Base-by-base conservation (phyloP, 2,888 invertebrate genomes). In the Amphipyra berbera region DNA sequence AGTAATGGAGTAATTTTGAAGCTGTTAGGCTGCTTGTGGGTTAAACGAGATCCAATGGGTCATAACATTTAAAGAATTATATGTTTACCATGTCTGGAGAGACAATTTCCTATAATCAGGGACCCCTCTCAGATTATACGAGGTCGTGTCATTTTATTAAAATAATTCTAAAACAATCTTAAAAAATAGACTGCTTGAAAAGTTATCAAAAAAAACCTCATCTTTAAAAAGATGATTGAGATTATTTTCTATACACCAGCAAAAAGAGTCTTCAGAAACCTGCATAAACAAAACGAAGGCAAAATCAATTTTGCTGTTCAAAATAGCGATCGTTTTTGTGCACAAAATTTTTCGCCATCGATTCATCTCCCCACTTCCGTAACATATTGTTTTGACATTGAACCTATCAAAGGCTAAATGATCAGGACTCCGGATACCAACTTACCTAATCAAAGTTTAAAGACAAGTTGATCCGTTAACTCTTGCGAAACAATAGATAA, bases 361-460 rank as follows among this genome's bases (percentile, higher is more conserved):
- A 62, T 55, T 50, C 52, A 62, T 69, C 58, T 69, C 47, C 35
- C 38, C 62, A 60, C 13, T 64, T 58, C 61, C 13, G 56, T 63
- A 69, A 65, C 61, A 67, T 45, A 49, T 56, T 68, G 76, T 79
- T 76, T 74, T 73, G 79, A 71, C 72, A 78, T 69, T 68, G 65
- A 79, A 79, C 67, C 68, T 74, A 75, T 79, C 78, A 79, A 74
- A 74, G 76, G 79, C 57, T 63, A 79, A 75, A 68, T 73, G 72
- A 79, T 79, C 61, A 69, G 56, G 33, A 68, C 55, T 61, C 47
- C 53, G 72, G 72, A 74, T 70, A 79, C 61, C 48, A 79, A 79
- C 78, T 79, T 79, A 67, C 59, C 68, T 68, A 77, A 79, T 77
- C 79, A 79, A 79, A 79, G 65, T 79, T 79, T 64, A 76, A 69